Evolutionary conservation across 2,797 vertebrate genomes (phyloP).

Genomic region (Melanotaenia pygmaea): DNA sequence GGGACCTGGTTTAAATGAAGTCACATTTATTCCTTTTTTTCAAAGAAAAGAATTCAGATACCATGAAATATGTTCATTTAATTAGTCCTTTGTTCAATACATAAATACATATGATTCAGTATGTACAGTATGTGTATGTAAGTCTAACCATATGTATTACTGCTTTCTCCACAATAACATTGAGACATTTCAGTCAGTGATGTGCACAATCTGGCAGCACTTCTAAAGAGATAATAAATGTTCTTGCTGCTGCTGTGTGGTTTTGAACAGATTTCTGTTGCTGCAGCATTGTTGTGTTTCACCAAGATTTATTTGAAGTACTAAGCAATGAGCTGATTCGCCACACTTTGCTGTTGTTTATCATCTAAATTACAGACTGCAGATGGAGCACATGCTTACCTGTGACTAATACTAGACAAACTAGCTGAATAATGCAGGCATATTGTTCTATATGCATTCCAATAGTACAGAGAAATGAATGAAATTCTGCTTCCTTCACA

Average conservation of each 20-base stretch:
- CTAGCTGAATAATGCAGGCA: not conserved
- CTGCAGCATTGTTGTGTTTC: not conserved
- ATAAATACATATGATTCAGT: too few relatives aligned
- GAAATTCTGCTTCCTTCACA: not conserved
- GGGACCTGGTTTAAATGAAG: too few relatives aligned
- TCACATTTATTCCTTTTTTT: too few relatives aligned
- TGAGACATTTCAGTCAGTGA: not conserved
- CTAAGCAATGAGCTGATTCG: conserved; percentile 2
- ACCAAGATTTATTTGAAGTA: not conserved
- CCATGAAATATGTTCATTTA: conserved; percentile 7
- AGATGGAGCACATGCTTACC: not conserved
- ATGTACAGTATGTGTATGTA: too few relatives aligned
- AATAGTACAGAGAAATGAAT: not conserved
- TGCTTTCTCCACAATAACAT: not conserved
- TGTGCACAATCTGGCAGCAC: not conserved
- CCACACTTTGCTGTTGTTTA: not conserved
- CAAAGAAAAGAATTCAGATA: not conserved
- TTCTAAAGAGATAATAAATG: not conserved
- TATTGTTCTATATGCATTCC: not conserved
- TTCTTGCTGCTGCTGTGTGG: not conserved
- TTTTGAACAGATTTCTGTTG: not conserved
- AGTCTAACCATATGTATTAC: not conserved
- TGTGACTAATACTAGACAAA: not conserved
- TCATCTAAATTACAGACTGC: not conserved
- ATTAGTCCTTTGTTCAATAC: conserved; percentile 30